Evolutionary conservation across 37 sponge, comb jelly and placozoan genomes (phyloP).

Genomic region (Spongilla lacustris): DNA sequence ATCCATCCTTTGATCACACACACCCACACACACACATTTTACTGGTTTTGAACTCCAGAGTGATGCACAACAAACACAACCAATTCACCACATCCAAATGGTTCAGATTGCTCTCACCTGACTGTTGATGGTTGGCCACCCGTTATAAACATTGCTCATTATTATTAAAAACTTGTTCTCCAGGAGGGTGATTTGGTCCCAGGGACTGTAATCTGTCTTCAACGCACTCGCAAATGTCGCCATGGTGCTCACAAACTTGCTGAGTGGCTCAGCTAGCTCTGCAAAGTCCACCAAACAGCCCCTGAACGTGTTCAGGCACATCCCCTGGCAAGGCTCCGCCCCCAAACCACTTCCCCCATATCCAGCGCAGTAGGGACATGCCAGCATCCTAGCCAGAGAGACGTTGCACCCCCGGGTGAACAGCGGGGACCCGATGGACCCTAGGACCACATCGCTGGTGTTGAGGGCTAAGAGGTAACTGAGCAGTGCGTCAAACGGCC

Average conservation of each 20-base stretch:
- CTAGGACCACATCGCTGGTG: constrained; percentile 2
- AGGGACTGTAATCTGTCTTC: neutral
- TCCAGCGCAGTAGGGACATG: constrained; percentile 56
- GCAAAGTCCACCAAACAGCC: constrained; percentile 48
- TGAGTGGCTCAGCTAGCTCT: constrained; percentile 19
- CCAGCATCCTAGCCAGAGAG: constrained; percentile 29
- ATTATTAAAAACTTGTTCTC: neutral
- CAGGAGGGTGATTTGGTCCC: neutral
- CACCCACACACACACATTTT: constrained; percentile 15
- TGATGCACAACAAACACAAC: too few relatives aligned
- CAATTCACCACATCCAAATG: neutral
- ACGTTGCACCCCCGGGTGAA: constrained; percentile 21
- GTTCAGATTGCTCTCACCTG: neutral
- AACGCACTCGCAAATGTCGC: neutral
- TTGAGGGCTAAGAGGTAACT: constrained; percentile 39
- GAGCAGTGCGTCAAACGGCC: constrained; percentile 11
- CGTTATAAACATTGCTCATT: neutral
- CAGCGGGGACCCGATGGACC: neutral
- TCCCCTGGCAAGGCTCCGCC: constrained; percentile 4
- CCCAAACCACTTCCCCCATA: neutral
- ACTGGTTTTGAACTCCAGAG: too few relatives aligned
- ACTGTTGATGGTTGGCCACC: neutral
- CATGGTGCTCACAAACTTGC: neutral
- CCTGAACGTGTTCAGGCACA: constrained; percentile 56
- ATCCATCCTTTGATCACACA: neutral